A percentile compares a stretch with the other conserved stretches of the same genome.
These are phyloP conservation scores for Sciurus vulgaris DNA, from an alignment of 2,797 vertebrate genomes.

Conservation along the genomic window DNA sequence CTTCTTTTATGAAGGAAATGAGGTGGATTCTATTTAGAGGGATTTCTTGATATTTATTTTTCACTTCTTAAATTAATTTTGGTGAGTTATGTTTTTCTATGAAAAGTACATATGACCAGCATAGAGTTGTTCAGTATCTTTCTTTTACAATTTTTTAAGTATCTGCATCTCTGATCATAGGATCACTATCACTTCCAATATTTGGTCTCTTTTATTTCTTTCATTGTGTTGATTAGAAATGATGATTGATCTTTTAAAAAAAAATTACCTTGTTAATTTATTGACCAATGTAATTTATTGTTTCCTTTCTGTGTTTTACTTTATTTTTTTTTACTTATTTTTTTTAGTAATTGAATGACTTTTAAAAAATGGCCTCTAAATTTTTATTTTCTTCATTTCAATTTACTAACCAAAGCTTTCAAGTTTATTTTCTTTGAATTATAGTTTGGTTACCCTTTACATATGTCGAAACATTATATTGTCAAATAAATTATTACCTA, in stretches of 20 bases:
- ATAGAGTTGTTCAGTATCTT: not conserved
- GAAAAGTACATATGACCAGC: not conserved
- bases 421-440: not conserved
- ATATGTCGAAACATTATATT: not conserved
- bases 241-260: not conserved
- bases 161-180: not conserved
- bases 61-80: not conserved
- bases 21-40: not conserved
- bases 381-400: not conserved
- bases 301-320: not conserved
- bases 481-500: not conserved
- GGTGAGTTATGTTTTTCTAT: not conserved
- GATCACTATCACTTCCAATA: not conserved
- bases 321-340: not conserved
- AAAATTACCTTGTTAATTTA: not conserved
- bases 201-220: not conserved
- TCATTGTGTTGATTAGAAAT: not conserved
- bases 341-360: not conserved
- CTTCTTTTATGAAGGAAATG: not conserved
- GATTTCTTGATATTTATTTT: not conserved
- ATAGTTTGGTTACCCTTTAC: not conserved
- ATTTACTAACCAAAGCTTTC: not conserved
- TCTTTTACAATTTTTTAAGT: not conserved
- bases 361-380: not conserved
- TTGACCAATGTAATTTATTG: not conserved